phyloP scores from a whole-genome alignment of 2,113 vertebrate genomes.

The Sceloporus undulatus region DNA sequence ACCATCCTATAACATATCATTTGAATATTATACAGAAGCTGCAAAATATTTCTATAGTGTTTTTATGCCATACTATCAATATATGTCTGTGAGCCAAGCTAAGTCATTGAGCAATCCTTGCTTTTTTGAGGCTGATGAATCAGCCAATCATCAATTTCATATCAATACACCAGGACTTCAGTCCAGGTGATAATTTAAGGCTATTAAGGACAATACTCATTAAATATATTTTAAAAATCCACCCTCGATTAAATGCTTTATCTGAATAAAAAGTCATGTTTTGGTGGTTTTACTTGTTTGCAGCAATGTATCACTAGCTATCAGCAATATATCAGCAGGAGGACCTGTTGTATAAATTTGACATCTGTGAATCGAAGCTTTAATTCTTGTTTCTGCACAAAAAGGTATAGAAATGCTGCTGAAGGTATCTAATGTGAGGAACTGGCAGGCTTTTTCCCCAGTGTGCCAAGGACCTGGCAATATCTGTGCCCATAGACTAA shows the following conservation, averaged over 20 bases:
- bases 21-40: conserved; percentile 5
- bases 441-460: neutral
- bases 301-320: neutral
- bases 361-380: neutral
- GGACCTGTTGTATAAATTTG: neutral
- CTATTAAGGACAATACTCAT: neutral
- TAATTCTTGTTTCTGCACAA: neutral
- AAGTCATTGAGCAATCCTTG: neutral
- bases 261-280: neutral
- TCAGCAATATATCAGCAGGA: neutral
- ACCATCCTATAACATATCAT: neutral
- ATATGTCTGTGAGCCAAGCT: neutral
- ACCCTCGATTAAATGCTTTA: conserved; percentile 11
- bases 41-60: neutral
- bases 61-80: neutral
- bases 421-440: neutral
- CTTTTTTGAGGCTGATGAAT: neutral
- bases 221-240: neutral
- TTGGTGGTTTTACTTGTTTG: neutral
- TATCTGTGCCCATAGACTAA: neutral
- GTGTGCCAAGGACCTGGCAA: neutral
- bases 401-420: neutral
- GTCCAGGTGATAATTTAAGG: neutral
- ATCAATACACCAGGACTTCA: neutral
- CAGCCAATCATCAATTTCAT: neutral